Conservation (phyloP, 2,888 invertebrate genomes). For the Ypsolopha scabrella region DNA sequence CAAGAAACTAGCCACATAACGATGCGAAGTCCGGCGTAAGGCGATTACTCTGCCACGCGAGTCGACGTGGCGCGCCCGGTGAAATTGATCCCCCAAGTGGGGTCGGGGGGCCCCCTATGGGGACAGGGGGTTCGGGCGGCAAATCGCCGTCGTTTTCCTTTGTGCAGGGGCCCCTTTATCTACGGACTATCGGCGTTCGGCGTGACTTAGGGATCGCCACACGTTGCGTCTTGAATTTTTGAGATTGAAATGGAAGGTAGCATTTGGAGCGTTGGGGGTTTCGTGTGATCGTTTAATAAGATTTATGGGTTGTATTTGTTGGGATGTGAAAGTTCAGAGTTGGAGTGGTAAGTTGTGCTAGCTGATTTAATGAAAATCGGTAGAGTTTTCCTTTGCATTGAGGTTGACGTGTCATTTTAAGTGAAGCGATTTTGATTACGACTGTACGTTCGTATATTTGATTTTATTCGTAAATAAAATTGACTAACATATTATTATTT, state of each 20-base stretch:
- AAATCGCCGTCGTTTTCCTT: constrained; percentile 22
- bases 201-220: constrained; percentile 19
- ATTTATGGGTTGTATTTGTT: background rate
- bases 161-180: constrained; percentile 30
- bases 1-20: constrained; percentile 27
- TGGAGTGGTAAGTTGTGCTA: background rate
- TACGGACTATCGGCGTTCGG: constrained; percentile 21
- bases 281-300: background rate
- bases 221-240: constrained; percentile 16
- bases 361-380: background rate
- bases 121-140: constrained; percentile 11
- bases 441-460: too few relatives aligned
- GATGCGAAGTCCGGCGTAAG: constrained; percentile 36
- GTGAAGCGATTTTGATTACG: too few relatives aligned
- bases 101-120: constrained; percentile 11
- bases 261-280: background rate
- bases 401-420: too few relatives aligned
- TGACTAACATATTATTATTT: too few relatives aligned
- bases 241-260: constrained; percentile 15
- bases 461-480: too few relatives aligned
- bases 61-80: constrained; percentile 34
- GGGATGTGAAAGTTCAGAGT: background rate
- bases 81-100: constrained; percentile 33
- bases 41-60: constrained; percentile 40
- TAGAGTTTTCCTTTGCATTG: too few relatives aligned